Evolutionary conservation across 1,140 invertebrate species (phyloP), one percentile per base, ranked within the genome.

Genomic region (Ooceraea biroi): DNA sequence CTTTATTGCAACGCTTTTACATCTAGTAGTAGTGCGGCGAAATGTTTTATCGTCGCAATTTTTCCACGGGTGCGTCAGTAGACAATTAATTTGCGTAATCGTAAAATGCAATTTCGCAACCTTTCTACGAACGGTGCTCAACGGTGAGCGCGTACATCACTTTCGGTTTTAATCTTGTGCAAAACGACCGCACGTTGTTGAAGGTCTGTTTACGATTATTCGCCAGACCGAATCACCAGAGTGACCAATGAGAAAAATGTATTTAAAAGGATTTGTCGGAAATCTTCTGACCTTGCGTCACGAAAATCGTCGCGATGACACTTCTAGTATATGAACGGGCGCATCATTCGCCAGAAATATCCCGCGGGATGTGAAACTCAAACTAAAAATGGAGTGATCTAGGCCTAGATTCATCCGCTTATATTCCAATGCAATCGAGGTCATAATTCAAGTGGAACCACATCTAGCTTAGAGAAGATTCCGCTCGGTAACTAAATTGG

Each of bases 341-440:
- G 27, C 44, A 83, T 41, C 41, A 83, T 60, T 50, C 11, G 27
- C 69, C 44, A 83, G 30, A 83, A 83, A 83, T 83, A 83, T 36
- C 3, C 25, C 27, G 46, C 41, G 27, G 12, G 27, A 58, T 48
- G 30, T 36, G 30, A 82, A 50, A 74, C 12, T 14, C 36, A 55
- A 46, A 50, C 36, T 83, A 83, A 50, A 83, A 74, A 25, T 14
- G 46, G 22, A 74, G 11, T 61, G 58, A 74, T 61, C n/a, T 30
- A 83, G 46, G 11, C 46, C 58, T 52, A 74, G 58, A 72, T 74
- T 48, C 25, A n/a, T 80, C 17, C 5, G 12, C 25, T 11, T 46
- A 19, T 71, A 69, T 57, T 30, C 19, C 19, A 19, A 27, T 46
- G 30, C 55, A 44, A 58, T 57, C 25, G 19, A 3, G n/a, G 3